Evolutionary conservation across 2,113 vertebrate genomes (phyloP), one percentile per base, ranked within the genome.

Genomic region (Ceyx cyanopectus): DNA sequence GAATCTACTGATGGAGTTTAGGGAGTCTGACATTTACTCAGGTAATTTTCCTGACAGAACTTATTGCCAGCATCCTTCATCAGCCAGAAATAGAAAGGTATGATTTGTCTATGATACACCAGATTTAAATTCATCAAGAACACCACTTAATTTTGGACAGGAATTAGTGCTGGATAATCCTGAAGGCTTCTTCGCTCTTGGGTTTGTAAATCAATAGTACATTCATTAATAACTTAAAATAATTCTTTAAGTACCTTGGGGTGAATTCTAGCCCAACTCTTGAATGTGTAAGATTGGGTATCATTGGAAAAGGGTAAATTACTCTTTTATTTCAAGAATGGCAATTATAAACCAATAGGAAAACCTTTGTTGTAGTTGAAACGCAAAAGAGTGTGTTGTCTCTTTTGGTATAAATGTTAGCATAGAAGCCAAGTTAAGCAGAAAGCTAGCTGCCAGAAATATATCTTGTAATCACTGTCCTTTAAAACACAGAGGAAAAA

Each of bases 141-240:
- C 48, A 26, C 17, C 78, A 18, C 74, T 87, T 82, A 37, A 62
- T 91, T 80, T 90, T 40, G 83, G 76, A 63, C 12, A 78, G 8
- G 8, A 90, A 58, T 91, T 74, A 86, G 26, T 70, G 10, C 27
- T 65, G 13, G 7, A 7, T 83, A 51, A 56, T 88, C 23, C 12
- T 75, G 65, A 88, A 88, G 45, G 29, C 29, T 93, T 94, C 45
- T 60, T 91, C 56, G 10, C 13, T 67, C 53, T 83, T 51, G 17
- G 41, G 10, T 79, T 73, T 70, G 1, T 77, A 88, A 81, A 86
- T 82, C 58, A 82, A 48, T 57, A 85, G 13, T 60, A 46, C 4
- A 29, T 68, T 34, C 81, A 84, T 83, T 83, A 88, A 77, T 93
- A 77, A 62, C 23, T 12, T 78, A 57, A 91, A 81, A 68, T 82